phyloP scores from a whole-genome alignment of 2,888 invertebrate genomes.

The Drosophila macrothrix region DNA sequence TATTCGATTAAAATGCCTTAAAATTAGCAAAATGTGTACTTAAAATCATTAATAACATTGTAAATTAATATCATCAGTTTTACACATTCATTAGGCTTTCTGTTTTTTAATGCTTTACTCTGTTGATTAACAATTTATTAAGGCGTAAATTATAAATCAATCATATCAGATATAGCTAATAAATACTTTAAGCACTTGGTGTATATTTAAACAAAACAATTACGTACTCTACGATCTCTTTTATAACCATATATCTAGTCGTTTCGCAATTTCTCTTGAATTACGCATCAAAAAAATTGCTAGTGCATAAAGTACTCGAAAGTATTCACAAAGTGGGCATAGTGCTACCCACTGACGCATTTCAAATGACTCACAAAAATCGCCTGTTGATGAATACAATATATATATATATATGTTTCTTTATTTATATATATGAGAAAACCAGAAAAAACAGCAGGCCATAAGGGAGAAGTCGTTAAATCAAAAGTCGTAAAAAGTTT shows the following conservation, averaged over 20 bases:
- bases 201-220: background rate
- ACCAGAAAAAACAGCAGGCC: slow-evolving; percentile 41
- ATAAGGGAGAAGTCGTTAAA: slow-evolving; percentile 64
- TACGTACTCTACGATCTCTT: background rate
- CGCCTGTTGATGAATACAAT: slow-evolving; percentile 3
- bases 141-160: background rate
- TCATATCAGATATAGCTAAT: background rate
- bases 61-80: background rate
- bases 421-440: slow-evolving; percentile 1
- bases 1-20: no score
- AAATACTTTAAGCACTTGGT: background rate
- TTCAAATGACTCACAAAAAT: slow-evolving; percentile 41
- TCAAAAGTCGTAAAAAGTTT: slow-evolving; percentile 68
- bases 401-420: background rate
- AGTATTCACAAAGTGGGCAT: slow-evolving; percentile 34
- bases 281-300: slow-evolving; percentile 4
- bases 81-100: background rate
- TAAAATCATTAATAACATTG: background rate
- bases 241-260: background rate
- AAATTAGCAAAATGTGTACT: background rate
- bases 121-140: background rate
- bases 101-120: background rate
- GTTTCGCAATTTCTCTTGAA: background rate
- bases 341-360: slow-evolving; percentile 45
- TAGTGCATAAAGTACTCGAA: slow-evolving; percentile 35